Evolutionary conservation across 1,140 invertebrate genomes (phyloP).

Genomic region (Hyles vespertilio): DNA sequence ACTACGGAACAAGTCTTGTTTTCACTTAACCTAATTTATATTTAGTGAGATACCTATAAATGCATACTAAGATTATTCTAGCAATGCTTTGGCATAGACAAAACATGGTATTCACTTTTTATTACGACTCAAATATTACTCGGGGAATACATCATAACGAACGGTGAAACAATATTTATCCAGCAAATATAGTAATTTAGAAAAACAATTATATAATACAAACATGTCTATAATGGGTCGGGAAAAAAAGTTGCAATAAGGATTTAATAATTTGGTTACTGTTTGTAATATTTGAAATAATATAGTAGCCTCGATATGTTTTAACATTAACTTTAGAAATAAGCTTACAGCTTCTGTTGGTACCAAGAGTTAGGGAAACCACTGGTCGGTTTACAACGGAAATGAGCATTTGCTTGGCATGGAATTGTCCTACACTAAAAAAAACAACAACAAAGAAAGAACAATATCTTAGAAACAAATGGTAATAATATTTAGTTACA

Average conservation of each 20-base stretch:
- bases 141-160: no score
- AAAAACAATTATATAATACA: no score
- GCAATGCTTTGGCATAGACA: conserved; percentile 76
- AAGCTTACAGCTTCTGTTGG: conserved; percentile 6
- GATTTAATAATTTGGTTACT: no score
- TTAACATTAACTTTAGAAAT: conserved; percentile 2
- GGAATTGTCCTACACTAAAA: conserved; percentile 53
- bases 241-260: no score
- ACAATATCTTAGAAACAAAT: conserved; percentile 70
- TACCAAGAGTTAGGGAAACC: conserved; percentile 14
- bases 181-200: no score
- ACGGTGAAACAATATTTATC: no score
- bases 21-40: conserved; percentile 67
- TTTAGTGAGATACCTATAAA: conserved; percentile 75
- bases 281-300: not conserved
- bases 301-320: conserved; percentile 6
- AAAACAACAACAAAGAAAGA: conserved; percentile 73
- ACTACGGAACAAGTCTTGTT: conserved; percentile 71
- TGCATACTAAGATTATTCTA: conserved; percentile 76
- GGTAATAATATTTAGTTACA: conserved; percentile 72
- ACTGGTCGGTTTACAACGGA: conserved; percentile 31
- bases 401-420: conserved; percentile 44
- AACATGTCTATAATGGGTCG: no score
- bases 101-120: conserved; percentile 59
- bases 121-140: conserved; percentile 1